Evolutionary conservation across 2,113 vertebrate genomes (phyloP).

Genomic region (Suncus etruscus): DNA sequence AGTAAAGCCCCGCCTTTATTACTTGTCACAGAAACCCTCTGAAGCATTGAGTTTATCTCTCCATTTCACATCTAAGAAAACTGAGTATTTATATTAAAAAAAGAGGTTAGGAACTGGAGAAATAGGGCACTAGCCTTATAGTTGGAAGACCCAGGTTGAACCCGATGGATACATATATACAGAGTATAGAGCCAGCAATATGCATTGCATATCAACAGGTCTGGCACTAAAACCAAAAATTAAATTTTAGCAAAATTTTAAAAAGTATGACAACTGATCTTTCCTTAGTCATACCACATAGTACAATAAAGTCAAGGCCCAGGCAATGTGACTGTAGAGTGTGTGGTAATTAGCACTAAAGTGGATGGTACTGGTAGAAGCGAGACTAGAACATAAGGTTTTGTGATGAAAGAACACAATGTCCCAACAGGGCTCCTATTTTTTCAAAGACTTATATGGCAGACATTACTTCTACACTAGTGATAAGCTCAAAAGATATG

Average conservation of each 20-base stretch:
- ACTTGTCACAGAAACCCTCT: not conserved
- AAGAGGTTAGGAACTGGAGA: too few species aligned
- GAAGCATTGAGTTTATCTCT: not conserved
- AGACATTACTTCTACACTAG: not conserved
- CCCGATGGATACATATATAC: too few species aligned
- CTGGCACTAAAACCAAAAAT: not conserved
- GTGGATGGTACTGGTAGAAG: not conserved
- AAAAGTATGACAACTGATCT: not conserved
- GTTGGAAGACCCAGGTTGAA: too few species aligned
- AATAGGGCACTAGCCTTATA: too few species aligned
- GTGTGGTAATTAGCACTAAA: not conserved
- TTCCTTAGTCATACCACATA: not conserved
- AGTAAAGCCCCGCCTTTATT: not conserved
- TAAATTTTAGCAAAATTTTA: too few species aligned
- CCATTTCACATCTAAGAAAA: slow-evolving; percentile 15
- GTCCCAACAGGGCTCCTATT: not conserved
- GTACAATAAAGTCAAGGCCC: not conserved
- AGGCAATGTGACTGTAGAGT: not conserved
- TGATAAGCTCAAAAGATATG: not conserved
- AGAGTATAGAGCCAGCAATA: too few species aligned
- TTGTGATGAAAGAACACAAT: not conserved
- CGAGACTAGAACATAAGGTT: not conserved
- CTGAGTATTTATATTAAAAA: not conserved
- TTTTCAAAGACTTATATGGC: not conserved
- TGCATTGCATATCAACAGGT: too few species aligned